phyloP scores from a whole-genome alignment of 1,140 invertebrate genomes.

The Pseudoatta argentina region DNA sequence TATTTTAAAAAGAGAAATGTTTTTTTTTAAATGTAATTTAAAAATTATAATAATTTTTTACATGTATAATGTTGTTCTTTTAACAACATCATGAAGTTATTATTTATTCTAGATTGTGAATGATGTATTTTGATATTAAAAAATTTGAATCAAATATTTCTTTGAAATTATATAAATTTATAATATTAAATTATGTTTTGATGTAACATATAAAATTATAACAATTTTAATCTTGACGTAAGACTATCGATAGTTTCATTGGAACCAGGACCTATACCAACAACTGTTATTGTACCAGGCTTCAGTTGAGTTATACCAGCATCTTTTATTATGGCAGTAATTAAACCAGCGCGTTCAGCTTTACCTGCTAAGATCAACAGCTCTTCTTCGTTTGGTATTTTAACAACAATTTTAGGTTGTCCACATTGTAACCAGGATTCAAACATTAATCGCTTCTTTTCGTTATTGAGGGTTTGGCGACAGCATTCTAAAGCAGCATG shows the following conservation, averaged over 20 bases:
- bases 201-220: slow-evolving; percentile 81
- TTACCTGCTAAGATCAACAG: slow-evolving; percentile 85
- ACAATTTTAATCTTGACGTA: slow-evolving; percentile 90
- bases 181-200: not conserved
- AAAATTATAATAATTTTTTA: not conserved
- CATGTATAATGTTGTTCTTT: not conserved
- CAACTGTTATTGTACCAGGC: slow-evolving; percentile 89
- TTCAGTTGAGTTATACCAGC: slow-evolving; percentile 92
- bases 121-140: slow-evolving; percentile 34
- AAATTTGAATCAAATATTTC: slow-evolving; percentile 10
- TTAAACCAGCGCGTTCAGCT: slow-evolving; percentile 88
- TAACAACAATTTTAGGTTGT: slow-evolving; percentile 92
- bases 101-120: not conserved
- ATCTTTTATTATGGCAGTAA: slow-evolving; percentile 90
- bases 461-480: slow-evolving; percentile 77
- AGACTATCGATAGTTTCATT: slow-evolving; percentile 89
- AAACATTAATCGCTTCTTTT: slow-evolving; percentile 85
- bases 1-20: not conserved
- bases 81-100: not conserved
- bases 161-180: not conserved
- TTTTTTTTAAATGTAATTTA: not conserved
- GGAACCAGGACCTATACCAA: slow-evolving; percentile 92
- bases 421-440: slow-evolving; percentile 89
- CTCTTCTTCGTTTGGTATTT: slow-evolving; percentile 86
- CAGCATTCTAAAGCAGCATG: slow-evolving; percentile 92